Conservation (phyloP, 1,140 invertebrate genomes). For the Cyrtorhinus lividipennis region DNA sequence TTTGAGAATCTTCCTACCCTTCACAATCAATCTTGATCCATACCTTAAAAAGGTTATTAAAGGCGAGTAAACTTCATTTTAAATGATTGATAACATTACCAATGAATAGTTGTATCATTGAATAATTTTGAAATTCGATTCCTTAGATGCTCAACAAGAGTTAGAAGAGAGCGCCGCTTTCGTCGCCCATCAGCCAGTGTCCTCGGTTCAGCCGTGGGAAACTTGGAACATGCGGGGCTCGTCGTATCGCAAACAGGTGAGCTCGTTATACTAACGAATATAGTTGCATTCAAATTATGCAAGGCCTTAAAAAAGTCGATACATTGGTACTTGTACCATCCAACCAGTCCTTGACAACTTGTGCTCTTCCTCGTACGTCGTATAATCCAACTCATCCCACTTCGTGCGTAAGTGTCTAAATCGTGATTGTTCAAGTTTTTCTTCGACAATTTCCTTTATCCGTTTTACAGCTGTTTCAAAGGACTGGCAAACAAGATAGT, state of each 20-base stretch:
- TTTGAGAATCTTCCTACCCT: constrained; percentile 87
- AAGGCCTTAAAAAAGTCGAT: no score
- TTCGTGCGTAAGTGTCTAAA: no score
- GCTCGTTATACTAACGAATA: no score
- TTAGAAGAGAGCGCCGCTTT: background rate
- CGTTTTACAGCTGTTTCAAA: background rate
- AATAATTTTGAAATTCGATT: no score
- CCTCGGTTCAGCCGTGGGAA: background rate
- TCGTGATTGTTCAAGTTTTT: no score
- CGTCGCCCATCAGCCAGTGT: background rate
- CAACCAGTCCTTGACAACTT: no score
- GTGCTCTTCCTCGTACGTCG: no score
- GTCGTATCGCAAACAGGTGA: background rate
- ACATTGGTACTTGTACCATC: no score
- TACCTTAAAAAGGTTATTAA: constrained; percentile 91
- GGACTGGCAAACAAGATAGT: background rate
- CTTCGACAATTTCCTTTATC: background rate
- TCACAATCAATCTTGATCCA: constrained; percentile 92
- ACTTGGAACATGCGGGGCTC: background rate
- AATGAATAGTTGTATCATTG: background rate
- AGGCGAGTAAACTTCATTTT: constrained; percentile 48
- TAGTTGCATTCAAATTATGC: no score
- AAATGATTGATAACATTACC: background rate
- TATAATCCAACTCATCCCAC: no score
- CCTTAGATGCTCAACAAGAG: background rate